A percentile compares a stretch with the other conserved stretches of the same genome.
These are phyloP conservation scores for Chaetogeoica ovagalla DNA, from an alignment of 2,888 invertebrate genomes.

Conservation along the genomic window DNA sequence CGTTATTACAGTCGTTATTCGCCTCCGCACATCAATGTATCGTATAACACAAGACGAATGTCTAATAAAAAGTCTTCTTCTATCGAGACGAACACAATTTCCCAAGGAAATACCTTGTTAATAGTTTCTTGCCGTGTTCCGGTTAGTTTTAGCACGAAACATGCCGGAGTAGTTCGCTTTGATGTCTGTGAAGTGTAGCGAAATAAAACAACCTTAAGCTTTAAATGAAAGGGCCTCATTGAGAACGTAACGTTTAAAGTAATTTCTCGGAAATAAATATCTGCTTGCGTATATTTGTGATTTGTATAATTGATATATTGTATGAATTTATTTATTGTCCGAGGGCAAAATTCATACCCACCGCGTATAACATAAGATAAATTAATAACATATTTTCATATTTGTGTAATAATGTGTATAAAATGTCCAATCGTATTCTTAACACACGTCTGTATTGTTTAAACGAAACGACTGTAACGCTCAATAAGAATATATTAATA, in stretches of 20 bases:
- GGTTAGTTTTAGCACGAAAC: slow-evolving; percentile 29
- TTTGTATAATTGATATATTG: not conserved
- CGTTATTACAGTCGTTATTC: not conserved
- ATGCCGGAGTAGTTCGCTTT: slow-evolving; percentile 14
- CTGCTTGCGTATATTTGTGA: not conserved
- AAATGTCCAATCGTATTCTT: not conserved
- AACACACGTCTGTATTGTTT: too few relatives aligned
- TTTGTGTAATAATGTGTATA: not conserved
- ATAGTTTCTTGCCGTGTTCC: slow-evolving; percentile 37
- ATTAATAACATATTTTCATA: not conserved
- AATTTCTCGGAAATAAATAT: not conserved
- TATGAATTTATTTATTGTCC: not conserved
- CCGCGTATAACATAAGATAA: not conserved
- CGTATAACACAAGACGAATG: not conserved
- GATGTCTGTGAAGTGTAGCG: slow-evolving; percentile 18
- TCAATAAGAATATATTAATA: too few relatives aligned
- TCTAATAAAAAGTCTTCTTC: slow-evolving; percentile 16
- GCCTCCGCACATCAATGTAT: not conserved
- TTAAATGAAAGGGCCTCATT: not conserved
- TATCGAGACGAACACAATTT: slow-evolving; percentile 8
- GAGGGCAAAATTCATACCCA: not conserved
- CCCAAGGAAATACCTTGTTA: slow-evolving; percentile 26
- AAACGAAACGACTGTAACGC: too few relatives aligned
- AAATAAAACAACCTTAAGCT: slow-evolving; percentile 10
- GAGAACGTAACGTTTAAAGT: not conserved